Conservation (phyloP, 2,888 invertebrate species). For the Sphaeridia pumilis region DNA sequence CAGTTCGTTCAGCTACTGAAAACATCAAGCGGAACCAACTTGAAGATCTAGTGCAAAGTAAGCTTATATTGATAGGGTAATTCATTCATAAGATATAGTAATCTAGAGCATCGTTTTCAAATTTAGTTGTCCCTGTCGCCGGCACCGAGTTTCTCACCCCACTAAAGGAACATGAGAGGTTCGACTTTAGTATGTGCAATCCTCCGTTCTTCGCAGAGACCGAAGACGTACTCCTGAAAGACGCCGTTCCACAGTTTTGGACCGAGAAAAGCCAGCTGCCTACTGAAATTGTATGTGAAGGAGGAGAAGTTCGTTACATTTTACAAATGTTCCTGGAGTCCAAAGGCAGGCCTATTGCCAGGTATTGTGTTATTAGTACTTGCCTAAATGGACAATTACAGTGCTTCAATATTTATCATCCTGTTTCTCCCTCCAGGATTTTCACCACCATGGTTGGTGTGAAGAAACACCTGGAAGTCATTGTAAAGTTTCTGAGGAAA, state of each 20-base stretch:
- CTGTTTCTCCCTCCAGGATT: constrained; percentile 56
- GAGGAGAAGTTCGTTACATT: constrained; percentile 86
- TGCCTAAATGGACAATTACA: no score
- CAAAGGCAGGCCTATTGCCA: constrained; percentile 46
- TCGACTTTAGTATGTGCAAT: constrained; percentile 81
- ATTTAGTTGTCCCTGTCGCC: no score
- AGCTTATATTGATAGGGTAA: no score
- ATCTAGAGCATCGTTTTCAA: no score
- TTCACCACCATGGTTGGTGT: constrained; percentile 89
- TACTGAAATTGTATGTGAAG: constrained; percentile 62
- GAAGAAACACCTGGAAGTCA: constrained; percentile 59
- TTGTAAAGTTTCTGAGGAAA: constrained; percentile 53
- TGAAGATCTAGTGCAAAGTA: no score
- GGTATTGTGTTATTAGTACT: no score
- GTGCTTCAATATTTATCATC: no score
- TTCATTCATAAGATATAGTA: no score
- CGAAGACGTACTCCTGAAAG: constrained; percentile 41
- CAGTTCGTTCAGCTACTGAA: constrained; percentile 53
- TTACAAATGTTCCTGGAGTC: constrained; percentile 75
- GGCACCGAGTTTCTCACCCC: neutral
- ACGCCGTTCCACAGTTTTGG: constrained; percentile 45
- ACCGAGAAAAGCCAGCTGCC: constrained; percentile 60
- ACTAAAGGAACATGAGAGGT: neutral
- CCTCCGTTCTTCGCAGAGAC: constrained; percentile 75
- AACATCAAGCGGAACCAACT: constrained; percentile 67